A percentile compares a stretch with the other conserved stretches of the same genome.
Evolutionary conservation across 2,113 vertebrate genomes (phyloP).

Genomic region (Hippotragus niger): DNA sequence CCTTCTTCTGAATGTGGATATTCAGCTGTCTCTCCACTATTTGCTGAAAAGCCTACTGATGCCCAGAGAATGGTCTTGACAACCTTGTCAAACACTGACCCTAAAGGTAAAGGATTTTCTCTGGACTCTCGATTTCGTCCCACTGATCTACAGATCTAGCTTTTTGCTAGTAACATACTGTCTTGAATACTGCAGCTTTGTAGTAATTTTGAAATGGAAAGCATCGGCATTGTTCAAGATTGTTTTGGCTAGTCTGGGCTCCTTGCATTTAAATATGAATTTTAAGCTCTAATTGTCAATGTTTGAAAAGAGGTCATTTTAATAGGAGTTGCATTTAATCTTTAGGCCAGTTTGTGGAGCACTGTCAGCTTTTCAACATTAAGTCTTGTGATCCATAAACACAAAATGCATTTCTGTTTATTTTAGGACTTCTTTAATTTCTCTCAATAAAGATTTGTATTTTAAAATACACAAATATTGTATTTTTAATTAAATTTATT

Average conservation of each 20-base stretch:
- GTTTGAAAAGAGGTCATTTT: neutral
- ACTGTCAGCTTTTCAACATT: fast-evolving
- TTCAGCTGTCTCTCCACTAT: neutral
- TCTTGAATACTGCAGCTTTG: neutral
- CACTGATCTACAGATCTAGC: neutral
- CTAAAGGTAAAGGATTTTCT: neutral
- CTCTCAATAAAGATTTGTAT: neutral
- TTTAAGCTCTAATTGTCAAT: neutral
- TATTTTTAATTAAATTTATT: neutral
- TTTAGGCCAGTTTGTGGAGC: neutral
- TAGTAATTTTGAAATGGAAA: neutral
- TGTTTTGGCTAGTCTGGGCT: neutral
- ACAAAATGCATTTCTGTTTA: neutral
- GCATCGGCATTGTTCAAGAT: neutral
- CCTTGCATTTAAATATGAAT: neutral
- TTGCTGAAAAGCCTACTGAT: neutral
- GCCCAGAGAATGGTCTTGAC: neutral
- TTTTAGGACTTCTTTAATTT: neutral
- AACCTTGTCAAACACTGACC: neutral
- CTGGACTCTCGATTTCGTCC: neutral
- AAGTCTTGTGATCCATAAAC: neutral
- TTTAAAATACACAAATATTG: neutral
- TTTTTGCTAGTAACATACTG: neutral
- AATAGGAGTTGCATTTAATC: neutral
- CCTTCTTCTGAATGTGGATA: neutral